A percentile compares a stretch with the other conserved stretches of the same genome.
These are phyloP conservation scores for Sussaba pulchella DNA, from an alignment of 2,888 invertebrate genomes.

Conservation along the genomic window DNA sequence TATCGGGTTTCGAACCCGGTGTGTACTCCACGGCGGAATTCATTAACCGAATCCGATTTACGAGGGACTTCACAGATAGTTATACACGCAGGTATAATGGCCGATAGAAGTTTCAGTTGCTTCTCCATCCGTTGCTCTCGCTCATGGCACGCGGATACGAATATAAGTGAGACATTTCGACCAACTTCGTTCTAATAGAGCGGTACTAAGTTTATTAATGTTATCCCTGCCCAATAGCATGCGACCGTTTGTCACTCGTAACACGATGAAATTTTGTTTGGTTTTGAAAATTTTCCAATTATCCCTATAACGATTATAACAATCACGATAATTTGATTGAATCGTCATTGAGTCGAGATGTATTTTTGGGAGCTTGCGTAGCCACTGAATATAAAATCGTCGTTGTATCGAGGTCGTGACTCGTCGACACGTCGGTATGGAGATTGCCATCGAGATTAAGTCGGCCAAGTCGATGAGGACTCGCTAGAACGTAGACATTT, in stretches of 20 bases:
- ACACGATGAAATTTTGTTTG: constrained; percentile 32
- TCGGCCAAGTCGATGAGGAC: constrained; percentile 5
- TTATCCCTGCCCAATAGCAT: constrained; percentile 18
- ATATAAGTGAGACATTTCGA: constrained; percentile 60
- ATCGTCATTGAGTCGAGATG: background rate
- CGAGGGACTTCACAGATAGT: constrained; percentile 55
- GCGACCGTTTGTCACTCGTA: constrained; percentile 35
- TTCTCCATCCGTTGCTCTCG: constrained; percentile 24
- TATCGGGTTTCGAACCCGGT: constrained; percentile 18
- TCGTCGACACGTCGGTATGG: constrained; percentile 10
- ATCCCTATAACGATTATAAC: constrained; percentile 9
- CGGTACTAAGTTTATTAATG: constrained; percentile 41
- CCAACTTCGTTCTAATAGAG: constrained; percentile 49
- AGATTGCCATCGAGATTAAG: constrained; percentile 36
- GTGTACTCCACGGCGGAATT: constrained; percentile 51
- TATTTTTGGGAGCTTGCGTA: background rate
- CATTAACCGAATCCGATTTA: constrained; percentile 63
- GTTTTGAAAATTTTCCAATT: too few relatives aligned
- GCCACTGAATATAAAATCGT: background rate
- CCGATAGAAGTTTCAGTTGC: constrained; percentile 37
- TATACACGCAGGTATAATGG: constrained; percentile 47
- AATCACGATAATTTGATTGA: background rate
- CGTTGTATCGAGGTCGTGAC: background rate
- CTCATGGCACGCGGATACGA: constrained; percentile 14
- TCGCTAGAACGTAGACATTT: constrained; percentile 5